Evolutionary conservation across 92 coral and sea anemone genomes (phyloP).

Genomic region (Epizoanthus ramosus): DNA sequence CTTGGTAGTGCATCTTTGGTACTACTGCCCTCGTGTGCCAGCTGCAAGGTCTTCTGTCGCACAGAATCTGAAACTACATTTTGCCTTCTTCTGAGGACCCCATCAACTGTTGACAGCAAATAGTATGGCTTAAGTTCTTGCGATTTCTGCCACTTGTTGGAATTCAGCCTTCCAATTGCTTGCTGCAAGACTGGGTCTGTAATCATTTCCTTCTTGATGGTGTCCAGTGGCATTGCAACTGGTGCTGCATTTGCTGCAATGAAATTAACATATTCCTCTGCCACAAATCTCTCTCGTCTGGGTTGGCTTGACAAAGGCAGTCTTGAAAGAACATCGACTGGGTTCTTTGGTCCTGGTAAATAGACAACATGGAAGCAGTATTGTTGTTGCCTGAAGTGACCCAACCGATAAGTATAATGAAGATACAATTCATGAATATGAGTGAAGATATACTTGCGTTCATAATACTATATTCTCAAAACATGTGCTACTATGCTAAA

Average conservation of each 20-base stretch:
- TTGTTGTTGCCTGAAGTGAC: no score
- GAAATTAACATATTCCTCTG: conserved; percentile 15
- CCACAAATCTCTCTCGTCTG: conserved; percentile 3
- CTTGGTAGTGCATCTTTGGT: no score
- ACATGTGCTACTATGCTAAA: no score
- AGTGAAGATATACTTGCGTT: no score
- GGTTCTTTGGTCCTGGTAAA: conserved; percentile 39
- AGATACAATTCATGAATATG: no score
- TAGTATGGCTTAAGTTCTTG: neutral
- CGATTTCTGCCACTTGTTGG: conserved; percentile 4
- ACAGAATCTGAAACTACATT: neutral
- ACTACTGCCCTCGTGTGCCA: neutral
- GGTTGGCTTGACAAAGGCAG: conserved; percentile 27
- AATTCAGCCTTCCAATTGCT: neutral
- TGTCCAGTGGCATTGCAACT: conserved; percentile 7
- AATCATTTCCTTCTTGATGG: neutral
- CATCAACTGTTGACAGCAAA: neutral
- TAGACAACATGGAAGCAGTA: conserved; percentile 23
- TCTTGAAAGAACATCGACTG: conserved; percentile 50
- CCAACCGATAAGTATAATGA: no score
- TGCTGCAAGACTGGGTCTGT: conserved; percentile 17
- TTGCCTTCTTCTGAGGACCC: conserved; percentile 9
- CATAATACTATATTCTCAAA: no score
- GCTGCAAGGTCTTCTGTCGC: neutral
- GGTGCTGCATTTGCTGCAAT: conserved; percentile 17